Evolutionary conservation across 1,140 invertebrate species (phyloP).

Genomic region (Drosophila tani): DNA sequence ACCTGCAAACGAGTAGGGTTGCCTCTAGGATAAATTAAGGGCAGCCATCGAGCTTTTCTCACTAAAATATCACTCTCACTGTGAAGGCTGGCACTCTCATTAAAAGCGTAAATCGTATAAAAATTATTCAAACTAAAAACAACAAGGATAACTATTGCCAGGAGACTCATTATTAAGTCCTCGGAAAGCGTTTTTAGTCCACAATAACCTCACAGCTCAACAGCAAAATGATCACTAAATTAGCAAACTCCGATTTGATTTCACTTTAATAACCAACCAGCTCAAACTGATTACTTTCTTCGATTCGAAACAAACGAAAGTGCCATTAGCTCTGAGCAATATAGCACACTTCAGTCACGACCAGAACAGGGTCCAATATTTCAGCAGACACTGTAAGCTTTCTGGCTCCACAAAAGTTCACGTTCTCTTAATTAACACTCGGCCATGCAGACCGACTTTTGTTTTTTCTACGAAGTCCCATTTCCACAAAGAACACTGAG

Average conservation of each 20-base stretch:
- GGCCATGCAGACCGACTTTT: conserved; percentile 6
- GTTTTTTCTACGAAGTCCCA: conserved; percentile 9
- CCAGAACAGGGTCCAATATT: conserved; percentile 25
- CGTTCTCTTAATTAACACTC: conserved; percentile 69
- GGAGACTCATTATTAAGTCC: conserved; percentile 3
- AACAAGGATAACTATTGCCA: background rate
- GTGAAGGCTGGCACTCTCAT: background rate
- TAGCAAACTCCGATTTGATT: background rate
- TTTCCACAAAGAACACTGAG: conserved; percentile 35
- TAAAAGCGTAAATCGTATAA: background rate
- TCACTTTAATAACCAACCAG: conserved; percentile 14
- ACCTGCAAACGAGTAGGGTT: conserved; percentile 61
- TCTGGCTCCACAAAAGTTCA: conserved; percentile 49
- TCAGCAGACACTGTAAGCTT: conserved; percentile 49
- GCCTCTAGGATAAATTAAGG: conserved; percentile 54
- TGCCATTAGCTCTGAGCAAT: conserved; percentile 34
- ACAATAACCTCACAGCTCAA: conserved; percentile 4
- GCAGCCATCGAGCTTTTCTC: conserved; percentile 66
- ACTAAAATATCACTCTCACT: conserved; percentile 52
- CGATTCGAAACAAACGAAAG: conserved; percentile 66
- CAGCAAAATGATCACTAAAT: conserved; percentile 31
- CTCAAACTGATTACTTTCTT: conserved; percentile 50
- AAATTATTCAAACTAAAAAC: background rate
- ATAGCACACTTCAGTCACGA: conserved; percentile 31
- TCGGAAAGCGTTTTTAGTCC: background rate